Evolutionary conservation across 2,113 vertebrate species (phyloP), one percentile per base, ranked within the genome.

Genomic region (Jacana jacana): DNA sequence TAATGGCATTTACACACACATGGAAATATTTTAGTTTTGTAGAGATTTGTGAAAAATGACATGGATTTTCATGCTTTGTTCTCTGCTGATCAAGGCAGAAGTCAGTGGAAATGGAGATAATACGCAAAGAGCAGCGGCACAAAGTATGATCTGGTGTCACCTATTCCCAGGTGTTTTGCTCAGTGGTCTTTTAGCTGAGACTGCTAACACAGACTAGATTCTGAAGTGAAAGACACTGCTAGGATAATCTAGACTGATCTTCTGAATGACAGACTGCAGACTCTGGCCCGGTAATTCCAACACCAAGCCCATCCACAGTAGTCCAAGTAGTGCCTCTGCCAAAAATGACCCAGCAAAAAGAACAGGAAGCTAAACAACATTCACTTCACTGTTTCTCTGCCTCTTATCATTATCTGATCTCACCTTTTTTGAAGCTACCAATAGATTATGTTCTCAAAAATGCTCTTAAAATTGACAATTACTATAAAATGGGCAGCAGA

Each of bases 371-470:
- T 66, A 76, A 94, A 80, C 25, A 91, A 60, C 66, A 73, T 94
- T 81, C 71, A 69, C 33, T 86, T 85, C 51, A 60, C 35, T 27
- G 39, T 82, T 86, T 91, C 89, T 68, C 48, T 84, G 8, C 54
- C 68, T 69, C 71, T 94, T 87, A 80, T 69, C 72, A n/a, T 75
- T 37, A 63, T 61, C 4, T 2, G 61, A 88, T 77, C 71, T 77
- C 79, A 81, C 61, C 27, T 31, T 82, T 85, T 85, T 76, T 82
- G 63, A 93, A 92, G 68, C 25, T 66, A 75, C 57, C 71, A 61
- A 83, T 77, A 86, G 83, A 95, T n/a, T 71, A 55, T 81, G 17
- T 81, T 75, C 81, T 92, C 73, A 69, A 81, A 94, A 89, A 91
- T 48, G 27, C 52, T 79, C 77, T 75, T 78, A 87, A 86, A 86